Evolutionary conservation across 2,888 invertebrate genomes (phyloP), one percentile per base, ranked within the genome.

Genomic region (Beris morrisii): DNA sequence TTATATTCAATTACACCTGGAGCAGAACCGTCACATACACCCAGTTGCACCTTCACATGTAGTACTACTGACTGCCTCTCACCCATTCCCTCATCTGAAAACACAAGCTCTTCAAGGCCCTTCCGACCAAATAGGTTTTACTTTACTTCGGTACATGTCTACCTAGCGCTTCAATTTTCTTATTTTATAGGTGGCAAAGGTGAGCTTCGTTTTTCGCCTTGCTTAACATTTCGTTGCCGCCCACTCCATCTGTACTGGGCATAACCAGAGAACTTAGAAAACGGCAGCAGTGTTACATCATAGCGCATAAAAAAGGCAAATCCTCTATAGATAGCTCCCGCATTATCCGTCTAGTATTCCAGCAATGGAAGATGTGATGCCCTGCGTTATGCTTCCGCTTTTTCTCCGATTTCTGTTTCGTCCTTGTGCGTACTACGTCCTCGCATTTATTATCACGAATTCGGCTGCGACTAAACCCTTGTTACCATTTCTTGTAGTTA

Each of bases 1-100:
- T 71, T 71, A 71, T 73, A 73, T 73, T 73, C 73, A 73, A 73
- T 73, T 73, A 73, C 73, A 73, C 71, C 71, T 73, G 69, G 65
- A 53, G 66, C 32, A 32, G 32, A 55, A 32, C 13, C 55, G 7
- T 38, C 38, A 5, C 38, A 38, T 15, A n/a, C 13, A 48, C 48
- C n/a, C 48, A 61, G 46, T 61, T 61, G 61, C 50, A 61, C 61
- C 50, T 52, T 61, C 61, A 44, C 61, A 45, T 28, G 22, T 38
- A 61, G 12, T 52, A 22, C 52, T 52, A 50, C 22, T 38, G 52
- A 13, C 50, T 43, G n/a, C 30, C 48, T 48, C 38, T 48, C 48
- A 22, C 22, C 54, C n/a, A 11, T 31, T 12, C 22, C 31, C 4
- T 6, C 4, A 12, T 7, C 12, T n/a, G 11, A 32, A 31, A 54